Evolutionary conservation across 1,140 invertebrate genomes (phyloP).

Genomic region (Luehdorfia chinensis): DNA sequence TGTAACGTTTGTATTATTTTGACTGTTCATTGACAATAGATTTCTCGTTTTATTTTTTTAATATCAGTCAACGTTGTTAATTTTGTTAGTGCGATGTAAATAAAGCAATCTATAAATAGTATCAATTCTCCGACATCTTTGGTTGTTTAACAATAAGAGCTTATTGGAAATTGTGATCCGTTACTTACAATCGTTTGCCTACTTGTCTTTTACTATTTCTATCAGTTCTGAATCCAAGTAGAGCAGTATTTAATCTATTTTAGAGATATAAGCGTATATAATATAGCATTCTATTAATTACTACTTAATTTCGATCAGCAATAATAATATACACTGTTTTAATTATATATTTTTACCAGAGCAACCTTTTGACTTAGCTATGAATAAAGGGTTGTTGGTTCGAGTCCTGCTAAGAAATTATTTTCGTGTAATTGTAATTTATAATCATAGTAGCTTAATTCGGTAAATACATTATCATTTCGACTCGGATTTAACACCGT

Average conservation of each 20-base stretch:
- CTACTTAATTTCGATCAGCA: constrained; percentile 6
- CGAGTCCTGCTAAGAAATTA: no score
- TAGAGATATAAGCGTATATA: neutral
- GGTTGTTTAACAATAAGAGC: no score
- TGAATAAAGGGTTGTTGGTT: neutral
- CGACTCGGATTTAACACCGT: neutral
- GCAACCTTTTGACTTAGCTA: neutral
- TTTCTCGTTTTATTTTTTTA: no score
- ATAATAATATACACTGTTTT: constrained; percentile 4
- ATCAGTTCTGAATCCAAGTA: neutral
- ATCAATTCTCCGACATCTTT: no score
- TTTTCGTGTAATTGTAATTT: no score
- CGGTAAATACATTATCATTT: neutral
- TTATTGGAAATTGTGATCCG: no score
- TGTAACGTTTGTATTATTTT: no score
- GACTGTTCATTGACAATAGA: no score
- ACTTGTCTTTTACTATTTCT: neutral
- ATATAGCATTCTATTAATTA: neutral
- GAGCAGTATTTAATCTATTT: neutral
- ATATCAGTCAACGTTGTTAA: no score
- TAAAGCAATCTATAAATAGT: no score
- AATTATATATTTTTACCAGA: no score
- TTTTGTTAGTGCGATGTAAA: no score
- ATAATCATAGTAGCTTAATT: neutral
- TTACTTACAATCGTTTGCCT: neutral